Evolutionary conservation across 2,888 invertebrate species (phyloP), one percentile per base, ranked within the genome.

Genomic region (Ormyrus pomaceus): DNA sequence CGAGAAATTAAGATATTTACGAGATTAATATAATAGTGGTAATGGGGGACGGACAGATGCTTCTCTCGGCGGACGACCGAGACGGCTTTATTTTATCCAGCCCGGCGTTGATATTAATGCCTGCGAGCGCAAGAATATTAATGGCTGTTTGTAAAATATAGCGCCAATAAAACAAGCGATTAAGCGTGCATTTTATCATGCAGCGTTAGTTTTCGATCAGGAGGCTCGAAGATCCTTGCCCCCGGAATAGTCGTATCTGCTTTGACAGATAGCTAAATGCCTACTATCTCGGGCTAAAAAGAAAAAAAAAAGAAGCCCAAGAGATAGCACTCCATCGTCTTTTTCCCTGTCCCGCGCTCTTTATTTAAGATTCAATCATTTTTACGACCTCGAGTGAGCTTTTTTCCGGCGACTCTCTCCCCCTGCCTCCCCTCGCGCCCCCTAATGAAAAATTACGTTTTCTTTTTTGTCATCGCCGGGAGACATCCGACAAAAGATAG

Each of bases 351-450:
- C 56, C 76, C 19, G 13, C 8, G 13, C 73, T 65, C 74, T 75
- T 75, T 76, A 81, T 76, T 76, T 65, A 73, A 82, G 79, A 82
- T 79, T 82, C 79, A 79, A 82, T 82, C 82, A 77, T 76, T 82
- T 79, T 79, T 79, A 77, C 72, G 77, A 77, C 76, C 77, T 9
- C 8, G 19, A 56, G 34, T 53, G 58, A 34, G 34, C 51, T 65
- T 70, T 34, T 53, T 65, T 13, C 11, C 61, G 34, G 50, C 34
- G 51, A 48, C 58, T 64, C 55, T 46, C 13, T 46, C 51, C 46
- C 65, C 59, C 34, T 59, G 56, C 1, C 13, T n/a, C 50, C n/a
- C 55, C n/a, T 66, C 19, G 19, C 19, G 19, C 56, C 19, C 66
- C 69, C 76, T 73, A 82, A 79, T 76, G 77, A 82, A 77, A 82